Percentiles rank a stretch among this genome's conserved stretches.
Evolutionary conservation across 2,888 invertebrate genomes (phyloP).

Genomic region (Zootermopsis nevadensis): DNA sequence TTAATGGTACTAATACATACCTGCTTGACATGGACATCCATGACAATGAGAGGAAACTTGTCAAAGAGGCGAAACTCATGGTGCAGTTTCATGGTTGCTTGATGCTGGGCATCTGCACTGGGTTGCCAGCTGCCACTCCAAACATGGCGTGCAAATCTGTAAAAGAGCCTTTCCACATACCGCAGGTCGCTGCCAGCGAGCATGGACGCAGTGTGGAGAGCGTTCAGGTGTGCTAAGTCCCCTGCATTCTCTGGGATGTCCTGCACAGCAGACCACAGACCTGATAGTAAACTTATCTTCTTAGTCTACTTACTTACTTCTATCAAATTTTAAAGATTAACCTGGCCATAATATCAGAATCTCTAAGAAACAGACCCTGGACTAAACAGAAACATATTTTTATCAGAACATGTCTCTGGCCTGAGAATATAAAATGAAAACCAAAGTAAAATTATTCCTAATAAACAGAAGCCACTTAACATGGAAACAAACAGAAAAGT

Average conservation of each 20-base stretch:
- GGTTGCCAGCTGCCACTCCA: conserved; percentile 73
- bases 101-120: conserved; percentile 68
- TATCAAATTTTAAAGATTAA: too few species aligned
- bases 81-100: conserved; percentile 71
- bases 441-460: too few species aligned
- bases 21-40: conserved; percentile 76
- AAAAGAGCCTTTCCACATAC: conserved; percentile 59
- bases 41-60: conserved; percentile 67
- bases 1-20: conserved; percentile 61
- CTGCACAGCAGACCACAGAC: conserved; percentile 61
- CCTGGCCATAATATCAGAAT: too few species aligned
- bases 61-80: conserved; percentile 74
- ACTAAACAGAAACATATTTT: too few species aligned
- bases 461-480: too few species aligned
- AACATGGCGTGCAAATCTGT: conserved; percentile 67
- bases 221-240: conserved; percentile 82
- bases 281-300: too few species aligned
- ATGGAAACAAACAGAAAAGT: too few species aligned
- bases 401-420: too few species aligned
- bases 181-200: conserved; percentile 65
- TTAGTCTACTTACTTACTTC: too few species aligned
- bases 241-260: conserved; percentile 93
- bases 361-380: too few species aligned
- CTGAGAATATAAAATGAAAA: too few species aligned
- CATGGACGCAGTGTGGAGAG: conserved; percentile 75